phyloP scores from a whole-genome alignment of 2,797 vertebrate species.

The Pseudopleuronectes americanus region DNA sequence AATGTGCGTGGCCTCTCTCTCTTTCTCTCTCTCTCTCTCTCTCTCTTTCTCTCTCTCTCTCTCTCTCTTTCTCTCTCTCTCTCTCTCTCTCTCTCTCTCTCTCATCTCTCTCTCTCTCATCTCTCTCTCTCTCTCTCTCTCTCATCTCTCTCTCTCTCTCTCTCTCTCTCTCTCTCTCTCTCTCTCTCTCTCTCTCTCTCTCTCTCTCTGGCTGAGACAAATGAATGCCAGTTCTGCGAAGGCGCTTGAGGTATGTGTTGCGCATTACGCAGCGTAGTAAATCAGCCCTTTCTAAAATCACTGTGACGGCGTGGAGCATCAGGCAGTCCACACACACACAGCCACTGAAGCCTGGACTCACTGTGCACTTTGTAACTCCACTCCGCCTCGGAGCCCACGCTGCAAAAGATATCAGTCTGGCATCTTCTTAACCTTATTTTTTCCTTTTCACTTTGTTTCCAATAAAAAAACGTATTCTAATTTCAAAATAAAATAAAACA shows the following conservation, averaged over 20 bases:
- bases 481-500: not conserved
- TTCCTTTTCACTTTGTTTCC: constrained; percentile 26
- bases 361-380: constrained; percentile 62
- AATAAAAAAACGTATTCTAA: not conserved
- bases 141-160: not conserved
- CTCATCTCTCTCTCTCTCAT: constrained; percentile 1
- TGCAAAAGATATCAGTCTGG: constrained; percentile 44
- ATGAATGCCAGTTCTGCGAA: constrained; percentile 76
- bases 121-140: constrained; percentile 8
- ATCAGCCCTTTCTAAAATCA: constrained; percentile 74
- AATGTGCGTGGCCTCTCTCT: constrained; percentile 18
- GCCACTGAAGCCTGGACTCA: constrained; percentile 57
- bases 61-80: constrained; percentile 36
- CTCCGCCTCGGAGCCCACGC: constrained; percentile 49
- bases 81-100: not conserved
- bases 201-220: constrained; percentile 63
- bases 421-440: not conserved
- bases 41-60: not conserved
- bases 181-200: constrained; percentile 9
- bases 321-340: constrained; percentile 56
- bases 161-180: constrained; percentile 1
- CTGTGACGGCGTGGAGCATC: constrained; percentile 74
- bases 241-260: constrained; percentile 72
- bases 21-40: not conserved
- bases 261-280: constrained; percentile 75